Evolutionary conservation across 64 coral and sea anemone species (phyloP), one percentile per base, ranked within the genome.

Genomic region (Porites lutea): DNA sequence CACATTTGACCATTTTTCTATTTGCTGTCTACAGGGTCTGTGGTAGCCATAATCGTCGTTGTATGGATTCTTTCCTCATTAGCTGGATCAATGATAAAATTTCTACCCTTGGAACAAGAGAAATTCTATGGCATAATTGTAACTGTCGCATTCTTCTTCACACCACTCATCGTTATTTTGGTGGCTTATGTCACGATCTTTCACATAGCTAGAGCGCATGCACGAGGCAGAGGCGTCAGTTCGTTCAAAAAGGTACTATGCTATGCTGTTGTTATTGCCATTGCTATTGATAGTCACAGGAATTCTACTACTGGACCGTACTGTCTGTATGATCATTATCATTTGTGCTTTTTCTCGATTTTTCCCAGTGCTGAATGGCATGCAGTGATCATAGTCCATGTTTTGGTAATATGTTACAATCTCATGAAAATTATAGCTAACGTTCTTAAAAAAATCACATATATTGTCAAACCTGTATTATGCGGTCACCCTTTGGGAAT

Each of bases 171-270:
- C 6, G 49, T 96, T 20, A 96, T 96, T 62, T 47, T 92, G 21
- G 66, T 16, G 6, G 88, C 94, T 0, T 96, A 96, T 69, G 77
- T 66, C n/a, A 83, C 92, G 5, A 96, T 96, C 49, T 96, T 92
- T 59, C 87, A 65, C 21, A 92, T 96, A 48, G 94, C 94, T 14
- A 87, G 77, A 52, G 90, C 89, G 22, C 94, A 96, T 83, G 94
- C 84, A 7, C 90, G 94, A 53, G 90, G 90, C 43, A 88, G 90
- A 89, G 94, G 94, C 6, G 69, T 72, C 11, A 78, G 94, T 27
- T 96, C 94, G 4, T 92, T 96, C 19, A 89, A 71, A 85, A 94
- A 94, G 93, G 93, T 94, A 90, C 16, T 86, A 60, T 78, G 21
- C 6, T 19, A 50, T 44, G 19, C 6, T 44, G 6, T 61, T 6